These are phyloP conservation scores for Orius insidiosus DNA, from an alignment of 1,140 invertebrate genomes.

Conservation along the genomic window DNA sequence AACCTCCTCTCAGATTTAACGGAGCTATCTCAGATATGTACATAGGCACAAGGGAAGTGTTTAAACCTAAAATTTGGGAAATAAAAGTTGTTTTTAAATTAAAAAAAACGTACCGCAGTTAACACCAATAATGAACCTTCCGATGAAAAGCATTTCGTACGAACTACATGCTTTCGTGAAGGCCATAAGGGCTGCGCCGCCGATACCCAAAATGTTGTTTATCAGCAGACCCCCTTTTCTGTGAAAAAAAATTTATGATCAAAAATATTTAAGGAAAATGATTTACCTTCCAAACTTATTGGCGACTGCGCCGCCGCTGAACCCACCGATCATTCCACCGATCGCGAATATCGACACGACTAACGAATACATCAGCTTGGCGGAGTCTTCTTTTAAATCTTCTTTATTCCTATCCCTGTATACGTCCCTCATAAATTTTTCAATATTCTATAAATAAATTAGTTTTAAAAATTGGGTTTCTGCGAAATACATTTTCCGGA, in stretches of 20 bases:
- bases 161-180: slow-evolving; percentile 80
- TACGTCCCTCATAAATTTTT: slow-evolving; percentile 81
- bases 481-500: slow-evolving; percentile 55
- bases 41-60: slow-evolving; percentile 91
- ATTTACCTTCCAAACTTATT: slow-evolving; percentile 80
- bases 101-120: slow-evolving; percentile 67
- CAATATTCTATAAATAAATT: slow-evolving; percentile 59
- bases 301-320: slow-evolving; percentile 71
- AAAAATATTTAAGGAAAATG: too few relatives aligned
- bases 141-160: slow-evolving; percentile 93
- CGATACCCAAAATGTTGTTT: slow-evolving; percentile 86
- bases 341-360: slow-evolving; percentile 90
- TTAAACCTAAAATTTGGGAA: slow-evolving; percentile 66
- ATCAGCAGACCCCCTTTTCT: slow-evolving; percentile 85
- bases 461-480: background rate
- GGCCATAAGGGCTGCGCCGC: slow-evolving; percentile 85
- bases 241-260: slow-evolving; percentile 27
- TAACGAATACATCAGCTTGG: slow-evolving; percentile 65
- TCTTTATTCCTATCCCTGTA: slow-evolving; percentile 58
- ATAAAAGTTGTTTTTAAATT: too few relatives aligned
- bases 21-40: slow-evolving; percentile 97
- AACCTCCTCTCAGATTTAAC: slow-evolving; percentile 74
- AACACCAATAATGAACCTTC: slow-evolving; percentile 90
- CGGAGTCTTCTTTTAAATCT: slow-evolving; percentile 47
- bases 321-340: slow-evolving; percentile 88